Evolutionary conservation across 1,140 invertebrate genomes (phyloP), one percentile per base, ranked within the genome.

Genomic region (Heliconius melpomene): DNA sequence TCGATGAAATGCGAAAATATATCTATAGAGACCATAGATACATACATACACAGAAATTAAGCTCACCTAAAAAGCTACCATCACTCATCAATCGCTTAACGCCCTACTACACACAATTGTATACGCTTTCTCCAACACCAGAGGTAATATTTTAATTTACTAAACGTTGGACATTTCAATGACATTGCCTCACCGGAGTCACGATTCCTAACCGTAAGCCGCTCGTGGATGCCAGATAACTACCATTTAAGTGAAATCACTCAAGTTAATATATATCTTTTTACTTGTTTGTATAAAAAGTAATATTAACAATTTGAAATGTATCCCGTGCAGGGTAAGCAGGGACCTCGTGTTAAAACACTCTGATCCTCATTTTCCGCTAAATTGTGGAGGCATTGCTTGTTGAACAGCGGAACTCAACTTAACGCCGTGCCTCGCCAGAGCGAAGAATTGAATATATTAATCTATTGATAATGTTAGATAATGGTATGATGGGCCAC

Each of bases 91-190:
- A 66, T 66, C 8, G 23, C 26, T 66, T 66, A 66, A 66, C 60
- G 60, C 60, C 57, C 57, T 60, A 60, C 20, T 60, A 60, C 57
- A 60, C n/a, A 66, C 26, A 29, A 66, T 66, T 66, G 60, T 66
- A 29, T 66, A 66, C 60, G 60, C 60, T 66, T 66, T 66, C 60
- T 66, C 60, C 20, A 66, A 29, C 60, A 66, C 26, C 7, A 20
- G 50, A 52, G 50, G 50, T 66, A 13, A 66, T 66, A 66, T 66
- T 66, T 66, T 66, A 66, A 66, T 66, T 66, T 66, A 66, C 60
- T 29, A 66, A 66, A 66, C 60, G 60, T 29, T 3, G 23, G 26
- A 26, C 60, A 66, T 66, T 66, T 66, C 60, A 66, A 66, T 66
- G 60, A 66, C 60, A 66, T 66, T 29, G 26, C 60, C n/a, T 66